Base-by-base conservation (phyloP, 1,140 invertebrate species). In the Agrypnia vestita region DNA sequence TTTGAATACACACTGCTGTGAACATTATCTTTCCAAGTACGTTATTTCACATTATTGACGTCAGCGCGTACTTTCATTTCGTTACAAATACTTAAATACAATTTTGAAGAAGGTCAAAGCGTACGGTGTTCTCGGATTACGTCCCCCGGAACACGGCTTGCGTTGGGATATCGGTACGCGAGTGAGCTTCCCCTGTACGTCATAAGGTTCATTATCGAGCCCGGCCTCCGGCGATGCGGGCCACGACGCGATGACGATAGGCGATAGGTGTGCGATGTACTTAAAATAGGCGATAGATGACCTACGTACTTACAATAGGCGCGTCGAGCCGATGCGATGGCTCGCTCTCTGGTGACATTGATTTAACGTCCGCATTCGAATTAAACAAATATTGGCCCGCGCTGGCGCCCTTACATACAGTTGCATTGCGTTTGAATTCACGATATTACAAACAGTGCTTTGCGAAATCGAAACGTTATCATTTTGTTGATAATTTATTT, bases 41-140 rank as follows among this genome's bases (percentile, higher is more conserved):
- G 6, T 35, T 35, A 35, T 35, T 35, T 35, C n/a, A n/a, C n/a
- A n/a, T n/a, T n/a, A n/a, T 3, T 35, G 25, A 35, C 25, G 25
- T 35, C 25, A 35, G 1, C 55, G 8, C 55, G 21, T 21, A 17
- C n/a, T 19, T 21, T 59, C 55, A 21, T 59, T 59, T 59, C n/a
- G 55, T 59, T 59, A 59, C 55, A 59, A 59, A 59, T 59, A 59
- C 15, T 59, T 59, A 59, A 59, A 59, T 59, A 13, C 55, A 59
- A 59, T 59, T 59, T 59, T 59, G 55, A 59, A 59, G 55, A 59
- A 59, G 55, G 55, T 59, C 55, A 59, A 3, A 8, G 55, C 17
- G 9, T 11, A 13, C 55, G 55, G 9, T 10, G 55, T 12, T 59
- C 25, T 35, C 25, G 25, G 25, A 6, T 6, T 1, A 35, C 25